Base-by-base conservation (phyloP, 2,113 vertebrate species). In the Rhea pennata region DNA sequence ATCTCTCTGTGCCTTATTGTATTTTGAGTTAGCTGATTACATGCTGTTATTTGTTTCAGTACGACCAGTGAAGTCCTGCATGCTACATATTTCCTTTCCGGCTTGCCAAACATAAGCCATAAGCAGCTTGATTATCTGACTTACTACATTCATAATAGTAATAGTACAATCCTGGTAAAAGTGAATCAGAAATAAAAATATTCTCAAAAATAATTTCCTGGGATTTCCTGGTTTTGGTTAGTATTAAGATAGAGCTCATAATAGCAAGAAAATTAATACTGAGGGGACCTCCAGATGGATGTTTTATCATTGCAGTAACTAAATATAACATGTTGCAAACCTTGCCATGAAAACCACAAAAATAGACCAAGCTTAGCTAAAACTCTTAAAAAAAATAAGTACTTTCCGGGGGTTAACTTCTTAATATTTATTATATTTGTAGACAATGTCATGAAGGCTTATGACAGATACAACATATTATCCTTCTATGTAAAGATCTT, bases 191-290 rank as follows among this genome's bases (percentile, higher is more conserved):
- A 88, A 93, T 94, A 97, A 97, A 94, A 83, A 97, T 75, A 91
- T 90, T 65, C 93, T 88, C 86, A 69, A 82, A 95, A 93, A 96
- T 94, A 95, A 94, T 96, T 97, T 97, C 92, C 95, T 95, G 95
- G 95, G 96, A 98, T 97, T 97, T 97, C 95, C 96, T 97, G 92
- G 91, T 92, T 96, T 95, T 90, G 81, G 76, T 95, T 82, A 96
- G 95, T 87, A 96, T 96, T 96, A 97, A 96, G 78, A 93, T 80
- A 82, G 59, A 96, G 86, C 97, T 96, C 95, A 88, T 95, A 98
- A 97, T 27, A 96, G 95, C 76, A 94, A 96, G 88, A 92, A 95
- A 92, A 96, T 92, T 93, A 97, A 95, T 95, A 93, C 84, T 59
- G 85, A 64, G 62, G 76, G 42, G 80, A 94, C 91, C 84, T 94